phyloP scores from a whole-genome alignment of 2,797 vertebrate species.

The Pantherophis alleghaniensis region DNA sequence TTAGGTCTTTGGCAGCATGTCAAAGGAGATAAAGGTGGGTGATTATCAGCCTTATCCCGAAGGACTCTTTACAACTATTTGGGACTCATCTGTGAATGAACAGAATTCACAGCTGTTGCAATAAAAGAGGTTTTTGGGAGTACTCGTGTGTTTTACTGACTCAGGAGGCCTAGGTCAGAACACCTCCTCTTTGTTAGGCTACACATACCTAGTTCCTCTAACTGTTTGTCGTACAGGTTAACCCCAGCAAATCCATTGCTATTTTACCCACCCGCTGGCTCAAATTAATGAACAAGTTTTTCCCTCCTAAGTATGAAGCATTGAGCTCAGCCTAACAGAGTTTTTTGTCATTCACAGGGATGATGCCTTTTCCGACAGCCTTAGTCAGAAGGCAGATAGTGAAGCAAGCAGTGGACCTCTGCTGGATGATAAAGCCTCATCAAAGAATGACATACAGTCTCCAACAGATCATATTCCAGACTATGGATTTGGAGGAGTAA shows the following conservation, averaged over 20 bases:
- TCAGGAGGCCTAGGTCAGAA: too few relatives aligned
- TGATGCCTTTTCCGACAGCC: constrained; percentile 87
- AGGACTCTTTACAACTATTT: too few relatives aligned
- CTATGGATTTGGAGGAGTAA: constrained; percentile 82
- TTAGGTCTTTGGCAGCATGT: too few relatives aligned
- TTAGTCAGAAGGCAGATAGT: constrained; percentile 88
- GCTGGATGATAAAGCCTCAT: constrained; percentile 82
- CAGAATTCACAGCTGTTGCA: too few relatives aligned
- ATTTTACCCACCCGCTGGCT: not conserved
- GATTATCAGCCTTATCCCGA: too few relatives aligned
- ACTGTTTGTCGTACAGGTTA: not conserved
- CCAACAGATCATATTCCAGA: constrained; percentile 88
- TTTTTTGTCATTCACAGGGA: constrained; percentile 76
- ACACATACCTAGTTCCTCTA: not conserved
- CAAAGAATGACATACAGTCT: constrained; percentile 90
- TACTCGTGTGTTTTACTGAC: too few relatives aligned
- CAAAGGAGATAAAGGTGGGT: too few relatives aligned
- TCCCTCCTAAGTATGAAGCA: not conserved
- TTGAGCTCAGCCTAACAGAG: not conserved
- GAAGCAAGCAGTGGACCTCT: constrained; percentile 87
- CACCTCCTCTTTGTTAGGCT: not conserved
- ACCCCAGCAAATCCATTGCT: not conserved
- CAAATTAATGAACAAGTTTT: not conserved
- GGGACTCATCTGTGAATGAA: too few relatives aligned
- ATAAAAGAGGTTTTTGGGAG: too few relatives aligned